A percentile compares a stretch with the other conserved stretches of the same genome.
Conservation (phyloP, 2,113 vertebrate species). For the Poecilia latipinna region DNA sequence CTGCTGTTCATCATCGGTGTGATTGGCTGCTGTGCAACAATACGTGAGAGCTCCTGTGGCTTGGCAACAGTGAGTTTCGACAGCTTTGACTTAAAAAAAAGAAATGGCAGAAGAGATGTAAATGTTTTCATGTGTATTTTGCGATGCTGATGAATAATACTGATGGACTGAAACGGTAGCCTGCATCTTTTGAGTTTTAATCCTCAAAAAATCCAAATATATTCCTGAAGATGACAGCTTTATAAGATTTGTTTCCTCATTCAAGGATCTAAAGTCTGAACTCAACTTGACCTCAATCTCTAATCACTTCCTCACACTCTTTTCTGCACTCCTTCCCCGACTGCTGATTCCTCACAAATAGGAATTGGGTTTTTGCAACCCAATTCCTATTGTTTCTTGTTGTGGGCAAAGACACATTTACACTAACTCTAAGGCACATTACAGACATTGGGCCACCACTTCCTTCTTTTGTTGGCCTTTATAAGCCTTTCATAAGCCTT, state of each 20-base stretch:
- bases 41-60: conserved; percentile 94
- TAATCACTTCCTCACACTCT: neutral
- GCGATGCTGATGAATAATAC: neutral
- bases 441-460: neutral
- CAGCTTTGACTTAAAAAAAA: neutral
- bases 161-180: neutral
- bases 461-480: neutral
- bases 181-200: neutral
- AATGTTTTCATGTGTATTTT: neutral
- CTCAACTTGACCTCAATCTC: too few relatives aligned
- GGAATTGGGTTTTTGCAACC: too few relatives aligned
- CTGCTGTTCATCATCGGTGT: conserved; percentile 96
- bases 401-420: neutral
- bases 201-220: neutral
- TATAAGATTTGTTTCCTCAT: too few relatives aligned
- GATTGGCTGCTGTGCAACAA: conserved; percentile 96
- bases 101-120: neutral
- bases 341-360: neutral
- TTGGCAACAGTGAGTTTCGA: conserved; percentile 87
- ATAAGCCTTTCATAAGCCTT: neutral
- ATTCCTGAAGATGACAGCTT: neutral
- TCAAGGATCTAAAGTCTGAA: neutral
- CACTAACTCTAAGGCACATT: neutral
- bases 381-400: too few relatives aligned
- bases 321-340: neutral